Evolutionary conservation across 1,140 invertebrate species (phyloP).

Genomic region (Tetramorium simillimum): DNA sequence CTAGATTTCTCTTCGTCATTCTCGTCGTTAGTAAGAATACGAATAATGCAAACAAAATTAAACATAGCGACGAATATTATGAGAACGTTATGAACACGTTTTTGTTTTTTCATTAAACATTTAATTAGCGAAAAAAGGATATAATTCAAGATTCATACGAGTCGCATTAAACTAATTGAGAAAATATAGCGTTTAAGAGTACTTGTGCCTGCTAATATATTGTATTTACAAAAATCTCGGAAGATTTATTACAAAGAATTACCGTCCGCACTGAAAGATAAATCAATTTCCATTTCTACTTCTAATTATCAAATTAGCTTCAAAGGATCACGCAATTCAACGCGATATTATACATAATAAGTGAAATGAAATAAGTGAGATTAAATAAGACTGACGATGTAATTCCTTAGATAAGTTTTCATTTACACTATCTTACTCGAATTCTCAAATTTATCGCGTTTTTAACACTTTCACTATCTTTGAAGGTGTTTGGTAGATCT

Average conservation of each 20-base stretch:
- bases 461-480: conserved; percentile 46
- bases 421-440: neutral
- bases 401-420: neutral
- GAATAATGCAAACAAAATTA: neutral
- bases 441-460: conserved; percentile 20
- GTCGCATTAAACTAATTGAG: neutral
- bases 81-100: neutral
- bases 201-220: neutral
- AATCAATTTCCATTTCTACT: neutral
- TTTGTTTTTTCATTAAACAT: neutral
- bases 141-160: neutral
- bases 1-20: too few species aligned
- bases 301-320: neutral
- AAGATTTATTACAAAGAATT: neutral
- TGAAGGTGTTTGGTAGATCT: conserved; percentile 30
- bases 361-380: neutral
- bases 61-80: neutral
- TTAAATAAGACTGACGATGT: neutral
- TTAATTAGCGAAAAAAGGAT: neutral
- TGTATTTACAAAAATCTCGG: neutral
- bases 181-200: neutral
- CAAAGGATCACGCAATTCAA: neutral
- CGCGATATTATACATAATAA: neutral
- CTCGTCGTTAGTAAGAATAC: neutral
- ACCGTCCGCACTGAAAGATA: neutral